Evolutionary conservation across 2,797 vertebrate species (phyloP), one percentile per base, ranked within the genome.

Genomic region (Eidolon dupreanum): DNA sequence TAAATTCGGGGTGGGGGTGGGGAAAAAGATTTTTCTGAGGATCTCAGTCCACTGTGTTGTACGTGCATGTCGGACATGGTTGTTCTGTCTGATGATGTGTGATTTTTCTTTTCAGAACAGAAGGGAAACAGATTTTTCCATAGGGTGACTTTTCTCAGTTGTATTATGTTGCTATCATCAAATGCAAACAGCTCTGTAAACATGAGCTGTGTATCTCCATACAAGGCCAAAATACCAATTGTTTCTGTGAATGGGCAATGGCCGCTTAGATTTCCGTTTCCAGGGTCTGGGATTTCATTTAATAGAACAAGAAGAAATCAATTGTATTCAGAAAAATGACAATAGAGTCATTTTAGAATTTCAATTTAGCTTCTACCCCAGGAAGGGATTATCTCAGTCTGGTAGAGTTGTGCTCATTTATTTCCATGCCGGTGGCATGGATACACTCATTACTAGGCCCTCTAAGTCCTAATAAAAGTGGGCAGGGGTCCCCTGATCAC

Each of bases 61-160:
- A 6, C 71, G 7, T 26, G 6, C 71, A 17, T 36, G 53, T 33
- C 0, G 0, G 66, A n/a, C 36, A 28, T 41, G 26, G 36, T 51
- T 70, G 22, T 75, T 71, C 24, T 81, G 1, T 94, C 51, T 49
- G 6, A 74, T 53, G 46, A n/a, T 33, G 31, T 53, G 38, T 41
- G 36, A 65, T 16, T 84, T 92, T 90, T 81, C 79, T 97, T 96
- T 85, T 49, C 59, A 77, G 83, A 93, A 88, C 17, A 94, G 68
- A 96, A 95, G 49, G 81, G 82, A 92, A 91, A 74, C 43, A 91
- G 68, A 88, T 93, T 96, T 93, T 57, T 57, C 90, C 75, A 71
- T 59, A 59, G 87, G 66, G 33, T 85, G 92, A 92, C 81, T 98
- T 93, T 93, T 96, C 93, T 96, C 84, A 26, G 94, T 85, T 75